phyloP scores from a whole-genome alignment of 1,140 invertebrate species.

The Lucilia cuprina region DNA sequence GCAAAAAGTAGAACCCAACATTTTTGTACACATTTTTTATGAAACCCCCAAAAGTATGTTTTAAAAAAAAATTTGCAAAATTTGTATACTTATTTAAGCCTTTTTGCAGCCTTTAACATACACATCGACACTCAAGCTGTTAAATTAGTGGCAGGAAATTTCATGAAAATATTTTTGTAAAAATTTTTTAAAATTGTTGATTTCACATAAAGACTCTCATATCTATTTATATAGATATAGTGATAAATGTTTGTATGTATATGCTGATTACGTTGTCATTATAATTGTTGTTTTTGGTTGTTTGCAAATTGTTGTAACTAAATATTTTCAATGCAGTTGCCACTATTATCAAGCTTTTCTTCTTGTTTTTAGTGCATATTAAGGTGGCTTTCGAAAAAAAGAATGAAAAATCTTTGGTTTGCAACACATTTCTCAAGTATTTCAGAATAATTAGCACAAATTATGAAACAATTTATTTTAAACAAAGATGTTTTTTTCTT shows the following conservation, averaged over 20 bases:
- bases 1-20: background rate
- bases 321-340: slow-evolving; percentile 14
- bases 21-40: background rate
- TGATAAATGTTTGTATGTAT: background rate
- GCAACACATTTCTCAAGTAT: no score
- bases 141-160: background rate
- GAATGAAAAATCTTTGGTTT: no score
- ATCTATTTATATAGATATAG: background rate
- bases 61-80: background rate
- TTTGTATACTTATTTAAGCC: background rate
- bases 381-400: no score
- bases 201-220: no score
- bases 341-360: background rate
- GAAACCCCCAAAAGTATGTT: background rate
- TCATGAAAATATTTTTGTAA: background rate
- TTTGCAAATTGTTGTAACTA: background rate
- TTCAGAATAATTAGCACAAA: no score
- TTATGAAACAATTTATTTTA: no score
- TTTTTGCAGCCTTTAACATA: background rate
- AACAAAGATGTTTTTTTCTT: no score
- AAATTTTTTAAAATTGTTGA: background rate
- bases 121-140: background rate
- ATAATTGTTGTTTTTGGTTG: background rate
- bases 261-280: background rate
- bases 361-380: background rate